These are phyloP conservation scores for Timema podura DNA, from an alignment of 2,888 invertebrate genomes.

Conservation along the genomic window DNA sequence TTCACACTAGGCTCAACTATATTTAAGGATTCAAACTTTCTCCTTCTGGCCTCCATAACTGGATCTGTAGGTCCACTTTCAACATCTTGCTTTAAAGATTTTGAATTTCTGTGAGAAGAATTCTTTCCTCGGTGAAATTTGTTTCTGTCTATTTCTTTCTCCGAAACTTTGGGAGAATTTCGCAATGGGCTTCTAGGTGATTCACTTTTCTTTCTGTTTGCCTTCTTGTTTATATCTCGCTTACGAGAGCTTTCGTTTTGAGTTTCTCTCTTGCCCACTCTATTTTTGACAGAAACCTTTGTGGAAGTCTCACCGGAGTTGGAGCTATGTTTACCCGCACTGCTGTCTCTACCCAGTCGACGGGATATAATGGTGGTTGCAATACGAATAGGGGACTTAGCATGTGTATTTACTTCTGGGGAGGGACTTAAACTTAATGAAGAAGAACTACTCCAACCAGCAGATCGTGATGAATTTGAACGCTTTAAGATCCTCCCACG, in stretches of 20 bases:
- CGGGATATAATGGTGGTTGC: conserved; percentile 11
- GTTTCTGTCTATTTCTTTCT: not conserved
- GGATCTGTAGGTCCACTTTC: conserved; percentile 41
- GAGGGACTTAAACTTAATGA: conserved; percentile 27
- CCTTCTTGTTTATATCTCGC: conserved; percentile 1
- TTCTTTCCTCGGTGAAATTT: not conserved
- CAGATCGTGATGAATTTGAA: no score
- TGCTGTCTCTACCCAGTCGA: not conserved
- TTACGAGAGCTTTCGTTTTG: not conserved
- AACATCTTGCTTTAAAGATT: not conserved
- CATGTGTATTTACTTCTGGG: conserved; percentile 21
- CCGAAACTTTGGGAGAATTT: not conserved
- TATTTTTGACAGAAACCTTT: not conserved
- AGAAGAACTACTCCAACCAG: conserved; percentile 4
- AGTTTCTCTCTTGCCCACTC: conserved; percentile 13
- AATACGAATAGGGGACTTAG: conserved; percentile 19
- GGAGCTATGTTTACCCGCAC: conserved; percentile 8
- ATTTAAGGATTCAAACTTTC: conserved; percentile 50
- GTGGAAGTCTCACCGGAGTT: not conserved
- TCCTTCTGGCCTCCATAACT: conserved; percentile 50
- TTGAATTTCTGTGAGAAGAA: not conserved
- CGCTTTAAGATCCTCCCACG: no score
- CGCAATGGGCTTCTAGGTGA: not conserved
- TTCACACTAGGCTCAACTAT: conserved; percentile 48
- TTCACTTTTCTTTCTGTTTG: not conserved